Evolutionary conservation across 2,888 invertebrate genomes (phyloP).

Genomic region (Hyposoter didymator): DNA sequence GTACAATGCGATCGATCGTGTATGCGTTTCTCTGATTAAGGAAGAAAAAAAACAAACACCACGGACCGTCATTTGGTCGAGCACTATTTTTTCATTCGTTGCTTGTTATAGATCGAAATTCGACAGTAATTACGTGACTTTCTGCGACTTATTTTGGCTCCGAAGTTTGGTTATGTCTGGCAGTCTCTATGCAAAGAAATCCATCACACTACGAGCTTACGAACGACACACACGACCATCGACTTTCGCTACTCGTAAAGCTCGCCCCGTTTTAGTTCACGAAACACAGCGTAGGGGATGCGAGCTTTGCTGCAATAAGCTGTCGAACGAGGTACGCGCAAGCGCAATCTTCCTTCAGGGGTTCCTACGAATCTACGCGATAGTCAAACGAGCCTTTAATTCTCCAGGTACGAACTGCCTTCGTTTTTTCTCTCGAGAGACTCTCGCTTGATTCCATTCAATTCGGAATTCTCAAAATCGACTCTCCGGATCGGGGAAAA

Average conservation of each 20-base stretch:
- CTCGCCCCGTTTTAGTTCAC: slow-evolving; percentile 26
- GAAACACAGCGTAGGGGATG: slow-evolving; percentile 10
- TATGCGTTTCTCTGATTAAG: neutral
- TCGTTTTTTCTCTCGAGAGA: neutral
- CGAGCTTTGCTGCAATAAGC: slow-evolving; percentile 16
- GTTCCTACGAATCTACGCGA: neutral
- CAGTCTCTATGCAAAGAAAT: neutral
- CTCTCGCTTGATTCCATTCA: neutral
- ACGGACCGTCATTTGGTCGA: neutral
- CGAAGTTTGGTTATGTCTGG: neutral
- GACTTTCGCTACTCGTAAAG: slow-evolving; percentile 52
- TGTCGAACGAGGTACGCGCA: slow-evolving; percentile 40
- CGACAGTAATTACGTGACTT: neutral
- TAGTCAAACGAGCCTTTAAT: slow-evolving; percentile 23
- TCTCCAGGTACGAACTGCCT: neutral
- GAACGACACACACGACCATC: slow-evolving; percentile 30
- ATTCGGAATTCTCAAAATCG: neutral
- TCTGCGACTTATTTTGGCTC: neutral
- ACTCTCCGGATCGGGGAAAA: neutral
- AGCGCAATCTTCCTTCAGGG: slow-evolving; percentile 41
- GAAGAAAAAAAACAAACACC: neutral
- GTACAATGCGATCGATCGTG: slow-evolving; percentile 58
- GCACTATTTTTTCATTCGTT: neutral
- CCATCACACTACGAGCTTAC: slow-evolving; percentile 8
- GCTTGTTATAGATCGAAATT: neutral